These are phyloP conservation scores for Pyrocoelia pectoralis DNA, from an alignment of 2,888 invertebrate genomes.

Conservation along the genomic window DNA sequence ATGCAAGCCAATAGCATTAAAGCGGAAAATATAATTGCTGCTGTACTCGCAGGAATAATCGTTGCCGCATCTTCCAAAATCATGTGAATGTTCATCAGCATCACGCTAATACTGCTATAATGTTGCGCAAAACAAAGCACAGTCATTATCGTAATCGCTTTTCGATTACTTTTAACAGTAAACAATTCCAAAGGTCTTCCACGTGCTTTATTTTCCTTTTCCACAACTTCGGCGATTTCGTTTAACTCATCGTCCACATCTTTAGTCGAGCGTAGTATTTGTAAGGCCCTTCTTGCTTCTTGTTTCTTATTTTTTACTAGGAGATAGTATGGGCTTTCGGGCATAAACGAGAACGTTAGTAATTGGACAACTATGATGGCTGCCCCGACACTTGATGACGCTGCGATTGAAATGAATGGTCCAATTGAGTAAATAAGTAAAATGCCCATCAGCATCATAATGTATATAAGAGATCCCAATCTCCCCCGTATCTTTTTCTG, in stretches of 20 bases:
- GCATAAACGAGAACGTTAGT: slow-evolving; percentile 53
- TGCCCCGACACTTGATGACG: slow-evolving; percentile 51
- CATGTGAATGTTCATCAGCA: slow-evolving; percentile 57
- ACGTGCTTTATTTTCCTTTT: slow-evolving; percentile 6
- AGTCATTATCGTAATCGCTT: slow-evolving; percentile 55
- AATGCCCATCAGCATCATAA: slow-evolving; percentile 57
- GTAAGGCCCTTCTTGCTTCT: not conserved
- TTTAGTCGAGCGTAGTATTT: not conserved
- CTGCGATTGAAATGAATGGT: slow-evolving; percentile 51
- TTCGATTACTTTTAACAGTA: slow-evolving; percentile 52
- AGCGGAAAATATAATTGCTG: slow-evolving; percentile 54
- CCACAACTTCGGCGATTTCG: not conserved
- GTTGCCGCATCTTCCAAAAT: slow-evolving; percentile 54
- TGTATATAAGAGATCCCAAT: slow-evolving; percentile 55
- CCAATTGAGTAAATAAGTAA: slow-evolving; percentile 54
- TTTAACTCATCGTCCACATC: slow-evolving; percentile 12
- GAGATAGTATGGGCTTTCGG: slow-evolving; percentile 55
- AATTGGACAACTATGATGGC: slow-evolving; percentile 48
- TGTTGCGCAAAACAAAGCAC: slow-evolving; percentile 56
- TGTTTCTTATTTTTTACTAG: not conserved
- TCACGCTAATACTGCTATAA: slow-evolving; percentile 56
- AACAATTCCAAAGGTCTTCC: slow-evolving; percentile 50
- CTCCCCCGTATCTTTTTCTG: slow-evolving; percentile 57
- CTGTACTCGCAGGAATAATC: slow-evolving; percentile 48
- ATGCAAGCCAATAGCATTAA: slow-evolving; percentile 53